Conservation (phyloP, 2,888 invertebrate genomes). For the Panzeria rudis region DNA sequence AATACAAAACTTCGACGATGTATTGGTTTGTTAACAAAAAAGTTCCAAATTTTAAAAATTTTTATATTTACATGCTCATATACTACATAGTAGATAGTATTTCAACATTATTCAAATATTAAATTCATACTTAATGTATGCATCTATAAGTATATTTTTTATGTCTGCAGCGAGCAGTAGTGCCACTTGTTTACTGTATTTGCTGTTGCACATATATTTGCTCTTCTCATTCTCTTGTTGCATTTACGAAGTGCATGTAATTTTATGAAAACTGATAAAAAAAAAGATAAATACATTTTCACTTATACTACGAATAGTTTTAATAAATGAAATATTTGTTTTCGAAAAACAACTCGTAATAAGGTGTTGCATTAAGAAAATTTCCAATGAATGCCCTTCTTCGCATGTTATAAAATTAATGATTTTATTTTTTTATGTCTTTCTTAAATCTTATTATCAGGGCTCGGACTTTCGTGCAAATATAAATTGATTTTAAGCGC, state of each 20-base stretch:
- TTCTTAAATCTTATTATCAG: no score
- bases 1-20: conserved; percentile 66
- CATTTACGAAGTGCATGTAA: neutral
- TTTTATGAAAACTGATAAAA: conserved; percentile 37
- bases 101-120: conserved; percentile 58
- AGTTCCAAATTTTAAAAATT: neutral
- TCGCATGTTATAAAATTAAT: neutral
- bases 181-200: conserved; percentile 29
- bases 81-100: neutral
- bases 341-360: neutral
- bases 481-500: no score
- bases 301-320: neutral
- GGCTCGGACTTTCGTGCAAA: no score
- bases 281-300: neutral
- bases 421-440: neutral
- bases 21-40: conserved; percentile 58
- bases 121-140: conserved; percentile 26
- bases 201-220: conserved; percentile 11
- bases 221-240: neutral
- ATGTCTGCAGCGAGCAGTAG: neutral
- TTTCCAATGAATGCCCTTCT: neutral
- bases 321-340: neutral
- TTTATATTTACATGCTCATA: neutral
- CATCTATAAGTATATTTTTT: neutral
- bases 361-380: neutral